Percentiles rank a stretch among this genome's conserved stretches.
Conservation (phyloP, 2,797 vertebrate genomes). For the Diglossa cyanea region DNA sequence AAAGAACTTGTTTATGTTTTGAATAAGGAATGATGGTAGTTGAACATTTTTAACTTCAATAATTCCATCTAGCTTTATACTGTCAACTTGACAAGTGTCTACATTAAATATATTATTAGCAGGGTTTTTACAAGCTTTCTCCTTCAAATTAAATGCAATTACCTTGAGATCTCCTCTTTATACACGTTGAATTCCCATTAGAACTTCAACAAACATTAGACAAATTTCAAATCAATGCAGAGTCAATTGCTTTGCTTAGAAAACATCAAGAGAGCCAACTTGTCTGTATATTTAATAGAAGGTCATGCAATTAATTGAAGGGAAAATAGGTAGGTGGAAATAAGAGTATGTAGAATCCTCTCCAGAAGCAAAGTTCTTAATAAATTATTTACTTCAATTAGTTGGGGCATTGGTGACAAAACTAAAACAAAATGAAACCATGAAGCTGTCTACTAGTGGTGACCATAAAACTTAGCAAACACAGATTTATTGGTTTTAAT, state of each 20-base stretch:
- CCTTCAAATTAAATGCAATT: not conserved
- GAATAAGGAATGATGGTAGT: not conserved
- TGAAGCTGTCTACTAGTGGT: not conserved
- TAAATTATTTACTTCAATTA: not conserved
- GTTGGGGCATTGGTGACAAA: not conserved
- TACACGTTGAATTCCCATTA: not conserved
- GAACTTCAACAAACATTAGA: not conserved
- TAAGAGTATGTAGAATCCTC: not conserved
- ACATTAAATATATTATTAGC: not conserved
- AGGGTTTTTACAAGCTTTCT: not conserved
- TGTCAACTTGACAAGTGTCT: not conserved
- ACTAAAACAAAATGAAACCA: not conserved
- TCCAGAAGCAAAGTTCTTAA: not conserved
- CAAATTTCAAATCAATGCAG: constrained; percentile 1
- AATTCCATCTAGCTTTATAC: not conserved
- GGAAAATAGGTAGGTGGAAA: not conserved
- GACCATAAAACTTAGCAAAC: not conserved
- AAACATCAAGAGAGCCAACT: not conserved
- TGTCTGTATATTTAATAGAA: not conserved
- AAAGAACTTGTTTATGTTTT: not conserved
- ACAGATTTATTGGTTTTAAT: not conserved
- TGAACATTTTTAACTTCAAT: not conserved
- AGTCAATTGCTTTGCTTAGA: not conserved
- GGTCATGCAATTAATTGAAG: not conserved
- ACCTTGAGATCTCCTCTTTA: not conserved